Evolutionary conservation across 2,113 vertebrate genomes (phyloP), one percentile per base, ranked within the genome.

Genomic region (Chamaea fasciata): DNA sequence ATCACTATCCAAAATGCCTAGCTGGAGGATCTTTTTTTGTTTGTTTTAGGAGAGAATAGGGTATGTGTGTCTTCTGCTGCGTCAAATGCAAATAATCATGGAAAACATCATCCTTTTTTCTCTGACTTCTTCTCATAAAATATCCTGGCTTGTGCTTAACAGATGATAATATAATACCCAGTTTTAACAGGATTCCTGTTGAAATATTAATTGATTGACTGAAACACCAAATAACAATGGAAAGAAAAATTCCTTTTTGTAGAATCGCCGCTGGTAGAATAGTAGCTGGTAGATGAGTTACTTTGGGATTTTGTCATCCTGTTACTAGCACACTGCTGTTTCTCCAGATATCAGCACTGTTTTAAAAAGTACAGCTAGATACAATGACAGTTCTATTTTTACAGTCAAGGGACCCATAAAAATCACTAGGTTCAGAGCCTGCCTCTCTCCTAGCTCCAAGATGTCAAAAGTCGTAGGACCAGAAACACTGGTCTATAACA

Each of bases 331-430:
- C 8, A 11, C 23, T 3, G 2, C 33, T 35, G 7, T 39, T 28
- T 37, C 46, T 82, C 49, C 42, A 68, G 14, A 9, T 68, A 37
- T 6, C 2, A 5, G 23, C 27, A 11, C 26, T 74, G 15, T 49
- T 83, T 46, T 39, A 52, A 55, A 69, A 91, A 10, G n/a, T 57
- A 70, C 28, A 50, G 28, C 28, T 11, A 39, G 28, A 65, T 41
- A 30, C 23, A 62, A 31, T 0, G 0, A 15, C n/a, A 22, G 5
- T 21, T 69, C 18, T 77, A 13, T 14, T 74, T 64, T 78, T 27
- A 44, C 7, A 46, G 44, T 18, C 35, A 37, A 82, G 11, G 8
- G 3, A n/a, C 28, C 33, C 22, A 14, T 15, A 49, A 62, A 92
- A 78, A 64, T n/a, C 18, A 30, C 12, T 53, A 14, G 52, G 46